phyloP scores from a whole-genome alignment of 1,140 invertebrate genomes.

The Caenorhabditis remanei region DNA sequence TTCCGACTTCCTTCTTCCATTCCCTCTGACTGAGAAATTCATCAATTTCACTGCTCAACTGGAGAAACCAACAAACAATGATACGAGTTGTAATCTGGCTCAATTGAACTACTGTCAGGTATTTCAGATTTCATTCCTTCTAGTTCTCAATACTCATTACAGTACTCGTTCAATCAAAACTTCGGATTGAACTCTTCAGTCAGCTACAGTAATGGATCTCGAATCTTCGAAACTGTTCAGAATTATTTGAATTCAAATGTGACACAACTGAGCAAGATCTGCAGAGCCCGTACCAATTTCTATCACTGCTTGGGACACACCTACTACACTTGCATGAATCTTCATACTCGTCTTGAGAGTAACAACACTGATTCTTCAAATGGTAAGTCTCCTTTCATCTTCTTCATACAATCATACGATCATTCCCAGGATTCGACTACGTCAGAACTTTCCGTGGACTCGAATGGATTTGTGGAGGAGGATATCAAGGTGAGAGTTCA shows the following conservation, averaged over 20 bases:
- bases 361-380: constrained; percentile 1
- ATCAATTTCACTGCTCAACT: not conserved
- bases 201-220: constrained; percentile 19
- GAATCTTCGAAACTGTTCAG: constrained; percentile 9
- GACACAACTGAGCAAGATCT: constrained; percentile 13
- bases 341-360: constrained; percentile 8
- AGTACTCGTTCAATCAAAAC: constrained; percentile 39
- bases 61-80: not conserved
- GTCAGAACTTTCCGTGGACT: constrained; percentile 43
- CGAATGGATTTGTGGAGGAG: constrained; percentile 51
- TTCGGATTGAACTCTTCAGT: not conserved
- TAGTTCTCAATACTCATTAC: not conserved
- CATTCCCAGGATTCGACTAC: constrained; percentile 59
- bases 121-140: not conserved
- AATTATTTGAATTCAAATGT: constrained; percentile 26
- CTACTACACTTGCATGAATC: constrained; percentile 58
- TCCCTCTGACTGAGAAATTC: not conserved
- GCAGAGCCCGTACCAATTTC: constrained; percentile 53
- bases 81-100: not conserved
- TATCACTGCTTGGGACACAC: constrained; percentile 56
- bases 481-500: constrained; percentile 17
- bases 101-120: constrained; percentile 31
- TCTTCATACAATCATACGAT: not conserved
- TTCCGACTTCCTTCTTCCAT: constrained; percentile 7
- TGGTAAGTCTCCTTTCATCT: not conserved